Evolutionary conservation across 1,140 invertebrate species (phyloP).

Genomic region (Drosophila melanogaster): DNA sequence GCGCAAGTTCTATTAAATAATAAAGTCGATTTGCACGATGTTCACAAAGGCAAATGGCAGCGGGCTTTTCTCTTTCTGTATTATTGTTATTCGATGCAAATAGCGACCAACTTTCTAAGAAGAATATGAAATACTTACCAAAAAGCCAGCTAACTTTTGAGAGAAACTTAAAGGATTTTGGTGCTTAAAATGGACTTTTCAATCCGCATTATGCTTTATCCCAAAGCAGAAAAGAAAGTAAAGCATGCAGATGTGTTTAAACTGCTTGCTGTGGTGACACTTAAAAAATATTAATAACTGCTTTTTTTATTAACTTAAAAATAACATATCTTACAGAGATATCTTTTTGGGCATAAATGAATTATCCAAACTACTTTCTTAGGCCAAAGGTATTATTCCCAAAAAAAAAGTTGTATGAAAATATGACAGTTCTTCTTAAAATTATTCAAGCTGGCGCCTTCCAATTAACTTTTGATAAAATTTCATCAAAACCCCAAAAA

Average conservation of each 20-base stretch:
- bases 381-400: background rate
- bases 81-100: slow-evolving; percentile 72
- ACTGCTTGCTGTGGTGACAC: background rate
- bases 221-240: background rate
- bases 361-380: too few species aligned
- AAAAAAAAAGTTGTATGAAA: background rate
- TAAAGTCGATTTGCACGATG: slow-evolving; percentile 76
- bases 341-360: background rate
- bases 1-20: slow-evolving; percentile 79
- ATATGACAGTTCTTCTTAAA: background rate
- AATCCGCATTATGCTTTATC: background rate
- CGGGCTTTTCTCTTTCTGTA: slow-evolving; percentile 20
- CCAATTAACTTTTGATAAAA: background rate
- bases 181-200: background rate
- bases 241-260: background rate
- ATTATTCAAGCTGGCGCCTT: too few species aligned
- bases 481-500: background rate
- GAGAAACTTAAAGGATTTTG: background rate
- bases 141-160: slow-evolving; percentile 16
- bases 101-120: slow-evolving; percentile 18
- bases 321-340: background rate
- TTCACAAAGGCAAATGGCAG: slow-evolving; percentile 28
- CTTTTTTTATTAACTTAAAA: background rate
- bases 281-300: background rate
- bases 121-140: slow-evolving; percentile 17